Conservation (phyloP, 2,113 vertebrate species). For the Cyanocitta stelleri region DNA sequence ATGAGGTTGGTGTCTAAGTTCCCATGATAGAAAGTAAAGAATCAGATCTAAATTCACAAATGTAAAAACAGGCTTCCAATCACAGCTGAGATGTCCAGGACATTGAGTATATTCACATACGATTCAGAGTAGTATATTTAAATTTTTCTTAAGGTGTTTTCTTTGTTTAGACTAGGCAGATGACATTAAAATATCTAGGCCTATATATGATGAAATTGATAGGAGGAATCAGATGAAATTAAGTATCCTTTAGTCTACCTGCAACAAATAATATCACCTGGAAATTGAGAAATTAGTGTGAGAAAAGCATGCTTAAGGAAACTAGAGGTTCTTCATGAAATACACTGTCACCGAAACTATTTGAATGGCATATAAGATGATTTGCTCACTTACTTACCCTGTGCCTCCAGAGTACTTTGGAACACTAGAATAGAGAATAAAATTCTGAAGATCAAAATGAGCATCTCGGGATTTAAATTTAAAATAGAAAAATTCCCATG, state of each 20-base stretch:
- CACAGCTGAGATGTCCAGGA: background rate
- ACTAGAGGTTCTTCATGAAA: background rate
- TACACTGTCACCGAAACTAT: background rate
- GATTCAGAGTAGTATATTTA: background rate
- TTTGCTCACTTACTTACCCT: background rate
- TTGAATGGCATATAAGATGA: background rate
- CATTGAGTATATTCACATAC: background rate
- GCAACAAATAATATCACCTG: background rate
- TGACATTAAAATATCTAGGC: background rate
- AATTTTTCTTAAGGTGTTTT: background rate
- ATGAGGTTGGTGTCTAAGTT: background rate
- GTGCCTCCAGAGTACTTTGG: background rate
- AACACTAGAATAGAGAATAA: background rate
- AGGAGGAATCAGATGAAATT: background rate
- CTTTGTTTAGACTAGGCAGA: background rate
- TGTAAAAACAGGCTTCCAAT: background rate
- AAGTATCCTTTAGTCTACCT: background rate
- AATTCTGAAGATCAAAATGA: background rate
- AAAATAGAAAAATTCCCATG: background rate
- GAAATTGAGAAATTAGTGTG: background rate
- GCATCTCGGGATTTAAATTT: background rate
- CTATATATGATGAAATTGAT: background rate
- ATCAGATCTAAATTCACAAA: background rate
- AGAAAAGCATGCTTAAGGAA: background rate
- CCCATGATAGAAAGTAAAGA: background rate